phyloP scores from a whole-genome alignment of 2,797 vertebrate genomes.

The Spinibarbus caldwelli region DNA sequence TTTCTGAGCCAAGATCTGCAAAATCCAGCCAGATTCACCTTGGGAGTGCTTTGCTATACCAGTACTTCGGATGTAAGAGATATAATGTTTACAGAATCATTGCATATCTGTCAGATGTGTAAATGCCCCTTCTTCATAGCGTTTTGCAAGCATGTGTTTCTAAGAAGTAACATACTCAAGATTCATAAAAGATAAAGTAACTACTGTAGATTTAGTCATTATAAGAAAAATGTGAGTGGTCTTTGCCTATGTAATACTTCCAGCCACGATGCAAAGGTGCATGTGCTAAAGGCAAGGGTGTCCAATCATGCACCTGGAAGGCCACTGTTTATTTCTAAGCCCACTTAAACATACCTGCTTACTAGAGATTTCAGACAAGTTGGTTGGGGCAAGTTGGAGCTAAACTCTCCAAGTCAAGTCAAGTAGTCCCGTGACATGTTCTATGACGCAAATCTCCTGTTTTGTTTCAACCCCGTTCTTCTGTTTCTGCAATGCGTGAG shows the following conservation, averaged over 20 bases:
- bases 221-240: neutral
- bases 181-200: neutral
- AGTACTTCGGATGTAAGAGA: neutral
- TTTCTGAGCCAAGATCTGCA: constrained; percentile 23
- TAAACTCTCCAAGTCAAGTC: neutral
- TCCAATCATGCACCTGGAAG: neutral
- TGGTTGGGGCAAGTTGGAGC: neutral
- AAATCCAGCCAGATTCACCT: constrained; percentile 7
- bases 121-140: neutral
- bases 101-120: constrained; percentile 4
- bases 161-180: neutral
- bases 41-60: neutral
- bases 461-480: neutral
- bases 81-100: constrained; percentile 19
- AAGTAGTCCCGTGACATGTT: neutral
- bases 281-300: neutral
- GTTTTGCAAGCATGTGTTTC: neutral
- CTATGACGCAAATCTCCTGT: neutral
- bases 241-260: neutral
- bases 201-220: neutral
- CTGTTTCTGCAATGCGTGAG: neutral
- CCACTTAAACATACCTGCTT: neutral
- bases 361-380: neutral
- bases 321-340: neutral
- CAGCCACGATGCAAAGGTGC: neutral